A percentile compares a stretch with the other conserved stretches of the same genome.
Evolutionary conservation across 2,113 vertebrate species (phyloP).

Genomic region (Pungitius pungitius): DNA sequence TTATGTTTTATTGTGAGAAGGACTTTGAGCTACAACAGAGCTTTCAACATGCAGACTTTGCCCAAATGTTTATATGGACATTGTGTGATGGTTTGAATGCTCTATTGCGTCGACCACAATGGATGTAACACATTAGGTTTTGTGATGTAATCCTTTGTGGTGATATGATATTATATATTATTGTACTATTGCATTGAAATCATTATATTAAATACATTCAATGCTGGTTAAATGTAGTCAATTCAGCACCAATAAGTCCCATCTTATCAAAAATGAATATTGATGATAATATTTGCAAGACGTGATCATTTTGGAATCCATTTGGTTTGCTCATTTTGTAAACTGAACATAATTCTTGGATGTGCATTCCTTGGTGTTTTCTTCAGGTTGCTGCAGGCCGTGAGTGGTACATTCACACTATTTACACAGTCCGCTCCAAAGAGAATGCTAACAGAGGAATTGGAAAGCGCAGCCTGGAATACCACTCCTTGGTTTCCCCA

Average conservation of each 20-base stretch:
- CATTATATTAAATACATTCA: neutral
- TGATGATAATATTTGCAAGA: slow-evolving; percentile 1
- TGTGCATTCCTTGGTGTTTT: slow-evolving; percentile 1
- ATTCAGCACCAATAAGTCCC: neutral
- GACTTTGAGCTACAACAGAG: neutral
- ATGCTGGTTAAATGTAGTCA: neutral
- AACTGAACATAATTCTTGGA: neutral
- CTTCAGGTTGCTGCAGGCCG: slow-evolving; percentile 88
- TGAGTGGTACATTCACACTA: slow-evolving; percentile 94
- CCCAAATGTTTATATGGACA: neutral
- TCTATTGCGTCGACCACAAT: neutral
- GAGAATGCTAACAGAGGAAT: slow-evolving; percentile 83
- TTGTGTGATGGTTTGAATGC: neutral
- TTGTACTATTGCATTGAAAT: slow-evolving; percentile 17
- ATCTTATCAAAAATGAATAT: neutral
- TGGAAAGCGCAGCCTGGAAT: slow-evolving; percentile 88
- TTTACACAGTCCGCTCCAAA: slow-evolving; percentile 92
- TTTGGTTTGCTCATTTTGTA: neutral
- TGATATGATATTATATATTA: too few species aligned
- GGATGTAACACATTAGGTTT: neutral
- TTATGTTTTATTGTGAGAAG: neutral
- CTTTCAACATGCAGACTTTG: neutral
- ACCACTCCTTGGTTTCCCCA: slow-evolving; percentile 76
- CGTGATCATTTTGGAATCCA: neutral
- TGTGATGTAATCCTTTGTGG: neutral